These are phyloP conservation scores for Trachelus tabidus DNA, from an alignment of 2,888 invertebrate species.

Conservation along the genomic window DNA sequence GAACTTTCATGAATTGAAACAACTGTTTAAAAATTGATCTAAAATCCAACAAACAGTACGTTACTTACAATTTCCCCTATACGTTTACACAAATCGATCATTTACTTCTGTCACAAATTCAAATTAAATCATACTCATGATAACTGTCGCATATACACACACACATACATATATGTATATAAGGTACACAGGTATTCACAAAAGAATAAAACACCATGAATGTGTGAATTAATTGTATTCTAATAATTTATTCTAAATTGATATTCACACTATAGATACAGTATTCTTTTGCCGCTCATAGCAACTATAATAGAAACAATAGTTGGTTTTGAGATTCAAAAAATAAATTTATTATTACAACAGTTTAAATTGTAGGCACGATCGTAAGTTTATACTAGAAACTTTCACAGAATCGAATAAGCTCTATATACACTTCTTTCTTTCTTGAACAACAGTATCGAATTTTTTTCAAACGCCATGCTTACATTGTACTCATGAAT, in stretches of 20 bases:
- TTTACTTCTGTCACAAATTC: neutral
- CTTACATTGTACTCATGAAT: neutral
- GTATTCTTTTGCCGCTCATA: slow-evolving; percentile 15
- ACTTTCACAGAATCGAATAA: neutral
- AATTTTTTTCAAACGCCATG: neutral
- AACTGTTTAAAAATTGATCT: neutral
- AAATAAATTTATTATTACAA: slow-evolving; percentile 26
- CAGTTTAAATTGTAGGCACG: neutral
- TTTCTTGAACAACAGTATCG: neutral
- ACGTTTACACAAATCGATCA: neutral
- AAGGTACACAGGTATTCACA: neutral
- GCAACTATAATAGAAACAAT: slow-evolving; percentile 36
- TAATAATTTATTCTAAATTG: slow-evolving; percentile 42
- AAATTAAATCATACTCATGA: neutral
- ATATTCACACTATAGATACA: slow-evolving; percentile 58
- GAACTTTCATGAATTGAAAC: too few species aligned
- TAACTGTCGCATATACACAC: neutral
- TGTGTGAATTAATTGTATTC: slow-evolving; percentile 35
- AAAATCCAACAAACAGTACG: too few species aligned
- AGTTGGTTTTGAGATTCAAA: slow-evolving; percentile 33
- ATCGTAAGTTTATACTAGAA: slow-evolving; percentile 3
- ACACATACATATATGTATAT: neutral
- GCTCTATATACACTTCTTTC: neutral
- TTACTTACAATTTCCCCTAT: too few species aligned
- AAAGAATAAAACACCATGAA: neutral